Evolutionary conservation across 1,140 invertebrate genomes (phyloP).

Genomic region (Hyles euphorbiae): DNA sequence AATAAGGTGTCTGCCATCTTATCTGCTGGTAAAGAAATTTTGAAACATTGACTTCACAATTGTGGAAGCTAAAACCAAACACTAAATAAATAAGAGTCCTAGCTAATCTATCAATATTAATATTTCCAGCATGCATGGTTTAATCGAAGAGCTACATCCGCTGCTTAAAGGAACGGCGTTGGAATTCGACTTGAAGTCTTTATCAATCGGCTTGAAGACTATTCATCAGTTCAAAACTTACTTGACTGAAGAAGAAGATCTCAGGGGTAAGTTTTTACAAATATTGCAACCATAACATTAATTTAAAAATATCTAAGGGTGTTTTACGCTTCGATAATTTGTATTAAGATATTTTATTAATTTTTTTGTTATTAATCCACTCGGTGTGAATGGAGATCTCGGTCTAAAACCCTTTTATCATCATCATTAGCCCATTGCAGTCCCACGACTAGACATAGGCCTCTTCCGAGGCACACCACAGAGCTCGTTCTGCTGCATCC

Average conservation of each 20-base stretch:
- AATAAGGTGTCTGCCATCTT: not conserved
- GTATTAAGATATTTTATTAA: conserved; percentile 1
- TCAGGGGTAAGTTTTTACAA: conserved; percentile 34
- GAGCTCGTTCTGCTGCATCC: no score
- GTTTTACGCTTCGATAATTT: not conserved
- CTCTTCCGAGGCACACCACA: no score
- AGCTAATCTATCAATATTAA: no score
- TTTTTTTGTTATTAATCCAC: no score
- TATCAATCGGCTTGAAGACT: conserved; percentile 37
- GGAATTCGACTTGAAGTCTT: conserved; percentile 41
- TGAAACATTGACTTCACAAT: no score
- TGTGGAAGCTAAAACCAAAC: no score
- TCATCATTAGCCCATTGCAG: no score
- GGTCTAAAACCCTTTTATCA: no score
- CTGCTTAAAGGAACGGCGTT: conserved; percentile 50
- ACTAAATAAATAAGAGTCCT: no score
- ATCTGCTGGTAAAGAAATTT: not conserved
- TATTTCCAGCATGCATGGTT: conserved; percentile 43
- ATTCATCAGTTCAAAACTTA: conserved; percentile 44
- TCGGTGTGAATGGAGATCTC: no score
- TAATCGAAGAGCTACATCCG: conserved; percentile 57
- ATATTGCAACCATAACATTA: not conserved
- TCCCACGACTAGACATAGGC: no score
- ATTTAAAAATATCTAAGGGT: not conserved
- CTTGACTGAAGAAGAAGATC: conserved; percentile 40